These are phyloP conservation scores for Spinus pinus DNA, from an alignment of 2,797 vertebrate species.

Conservation along the genomic window DNA sequence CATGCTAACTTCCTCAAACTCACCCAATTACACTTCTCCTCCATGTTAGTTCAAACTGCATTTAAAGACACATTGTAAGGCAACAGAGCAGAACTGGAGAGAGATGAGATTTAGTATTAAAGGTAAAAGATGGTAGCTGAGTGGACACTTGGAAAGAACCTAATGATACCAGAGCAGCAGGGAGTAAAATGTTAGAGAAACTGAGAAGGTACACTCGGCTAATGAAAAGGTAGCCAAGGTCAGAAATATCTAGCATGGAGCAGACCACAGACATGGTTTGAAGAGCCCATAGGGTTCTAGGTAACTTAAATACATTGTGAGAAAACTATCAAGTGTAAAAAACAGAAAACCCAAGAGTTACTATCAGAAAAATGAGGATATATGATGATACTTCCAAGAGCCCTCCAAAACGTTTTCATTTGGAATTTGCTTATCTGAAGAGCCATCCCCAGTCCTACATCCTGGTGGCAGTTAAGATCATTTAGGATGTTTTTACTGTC, in stretches of 20 bases:
- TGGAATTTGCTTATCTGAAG: slow-evolving; percentile 29
- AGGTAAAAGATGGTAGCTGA: neutral
- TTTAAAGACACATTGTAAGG: neutral
- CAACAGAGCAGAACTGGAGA: neutral
- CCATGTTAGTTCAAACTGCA: neutral
- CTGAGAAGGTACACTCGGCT: neutral
- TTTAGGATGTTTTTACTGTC: slow-evolving; percentile 65
- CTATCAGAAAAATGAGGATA: neutral
- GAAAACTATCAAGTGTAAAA: neutral
- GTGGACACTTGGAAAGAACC: neutral
- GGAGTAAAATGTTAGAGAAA: neutral
- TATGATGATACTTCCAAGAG: neutral
- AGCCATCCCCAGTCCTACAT: slow-evolving; percentile 2
- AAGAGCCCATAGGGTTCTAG: neutral
- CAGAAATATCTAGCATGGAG: neutral
- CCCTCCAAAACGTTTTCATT: neutral
- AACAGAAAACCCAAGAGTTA: neutral
- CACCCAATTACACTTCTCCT: neutral
- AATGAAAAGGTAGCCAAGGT: neutral
- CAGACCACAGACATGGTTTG: fast-evolving
- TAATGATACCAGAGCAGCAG: neutral
- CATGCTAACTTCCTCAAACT: neutral
- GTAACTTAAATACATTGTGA: neutral
- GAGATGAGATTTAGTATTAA: neutral
- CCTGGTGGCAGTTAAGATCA: slow-evolving; percentile 46